A percentile compares a stretch with the other conserved stretches of the same genome.
These are phyloP conservation scores for Balaeniceps rex DNA, from an alignment of 2,113 vertebrate genomes.

Conservation along the genomic window DNA sequence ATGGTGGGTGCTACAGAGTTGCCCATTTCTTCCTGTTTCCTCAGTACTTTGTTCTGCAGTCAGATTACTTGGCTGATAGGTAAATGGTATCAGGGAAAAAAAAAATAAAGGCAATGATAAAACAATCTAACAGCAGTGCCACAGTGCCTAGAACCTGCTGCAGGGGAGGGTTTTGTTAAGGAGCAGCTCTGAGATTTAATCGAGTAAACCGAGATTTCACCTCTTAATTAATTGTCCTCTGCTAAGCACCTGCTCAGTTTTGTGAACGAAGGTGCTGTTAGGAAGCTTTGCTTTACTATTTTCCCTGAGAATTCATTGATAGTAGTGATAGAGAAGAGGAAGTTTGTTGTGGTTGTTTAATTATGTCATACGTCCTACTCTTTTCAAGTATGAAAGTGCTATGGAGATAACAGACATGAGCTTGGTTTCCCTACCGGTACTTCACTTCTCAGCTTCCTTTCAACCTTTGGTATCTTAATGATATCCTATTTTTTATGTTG, in stretches of 20 bases:
- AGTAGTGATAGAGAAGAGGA: neutral
- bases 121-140: neutral
- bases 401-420: neutral
- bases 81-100: neutral
- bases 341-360: conserved; percentile 17
- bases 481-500: conserved; percentile 11
- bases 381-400: neutral
- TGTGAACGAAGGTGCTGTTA: neutral
- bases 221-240: neutral
- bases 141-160: neutral
- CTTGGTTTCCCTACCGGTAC: neutral
- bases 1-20: neutral
- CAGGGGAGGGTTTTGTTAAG: neutral
- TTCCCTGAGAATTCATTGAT: neutral
- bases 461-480: conserved; percentile 37
- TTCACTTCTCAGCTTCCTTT: conserved; percentile 36
- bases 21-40: neutral
- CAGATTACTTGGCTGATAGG: neutral
- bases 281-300: neutral
- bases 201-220: neutral
- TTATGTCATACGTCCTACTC: neutral
- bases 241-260: neutral
- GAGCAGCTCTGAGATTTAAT: neutral
- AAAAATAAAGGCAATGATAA: neutral
- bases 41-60: neutral